Percentiles rank a stretch among this genome's conserved stretches.
These are phyloP conservation scores for Stegana nigrithorax DNA, from an alignment of 2,888 invertebrate genomes.

Conservation along the genomic window DNA sequence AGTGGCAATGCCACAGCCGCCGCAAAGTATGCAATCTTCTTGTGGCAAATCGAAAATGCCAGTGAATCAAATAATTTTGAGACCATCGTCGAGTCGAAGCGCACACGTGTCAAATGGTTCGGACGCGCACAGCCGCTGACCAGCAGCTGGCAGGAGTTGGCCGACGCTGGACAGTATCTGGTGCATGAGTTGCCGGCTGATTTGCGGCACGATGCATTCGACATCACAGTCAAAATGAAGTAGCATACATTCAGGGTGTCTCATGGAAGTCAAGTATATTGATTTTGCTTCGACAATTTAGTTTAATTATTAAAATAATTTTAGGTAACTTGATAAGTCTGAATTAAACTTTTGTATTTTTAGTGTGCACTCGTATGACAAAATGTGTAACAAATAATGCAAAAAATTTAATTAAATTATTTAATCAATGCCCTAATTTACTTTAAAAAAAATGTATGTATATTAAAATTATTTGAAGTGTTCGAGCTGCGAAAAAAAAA, in stretches of 20 bases:
- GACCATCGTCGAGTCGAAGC: conserved; percentile 61
- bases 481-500: too few species aligned
- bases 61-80: conserved; percentile 49
- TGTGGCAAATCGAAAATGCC: conserved; percentile 53
- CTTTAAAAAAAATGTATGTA: background rate
- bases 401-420: conserved; percentile 10
- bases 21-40: conserved; percentile 55
- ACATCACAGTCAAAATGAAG: conserved; percentile 58
- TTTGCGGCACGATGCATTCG: conserved; percentile 42
- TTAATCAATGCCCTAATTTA: conserved; percentile 12
- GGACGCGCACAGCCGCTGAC: conserved; percentile 58
- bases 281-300: background rate
- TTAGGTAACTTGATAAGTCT: background rate
- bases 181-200: conserved; percentile 34
- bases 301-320: background rate
- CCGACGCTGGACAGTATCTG: conserved; percentile 48
- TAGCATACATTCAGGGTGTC: too few species aligned
- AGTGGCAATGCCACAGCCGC: conserved; percentile 9
- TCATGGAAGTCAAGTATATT: too few species aligned
- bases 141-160: conserved; percentile 56
- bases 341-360: background rate
- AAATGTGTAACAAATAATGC: background rate
- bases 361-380: background rate
- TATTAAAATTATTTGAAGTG: too few species aligned
- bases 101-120: conserved; percentile 59